Percentiles rank a stretch among this genome's conserved stretches.
Evolutionary conservation across 2,113 vertebrate species (phyloP).

Genomic region (Bolborhynchus lineola): DNA sequence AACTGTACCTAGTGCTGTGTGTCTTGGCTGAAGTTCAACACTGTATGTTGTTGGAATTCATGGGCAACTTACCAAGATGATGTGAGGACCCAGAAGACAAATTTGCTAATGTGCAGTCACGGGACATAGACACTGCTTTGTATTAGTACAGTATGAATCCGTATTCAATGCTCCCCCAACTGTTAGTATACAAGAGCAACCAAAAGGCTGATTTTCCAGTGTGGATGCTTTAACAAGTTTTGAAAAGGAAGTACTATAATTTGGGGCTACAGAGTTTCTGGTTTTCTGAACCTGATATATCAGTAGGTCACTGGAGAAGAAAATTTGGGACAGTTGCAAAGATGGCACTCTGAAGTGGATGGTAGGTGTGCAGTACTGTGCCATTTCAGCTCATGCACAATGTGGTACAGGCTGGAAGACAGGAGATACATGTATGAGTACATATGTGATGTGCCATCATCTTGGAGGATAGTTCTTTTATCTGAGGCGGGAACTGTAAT

Average conservation of each 20-base stretch:
- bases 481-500: conserved; percentile 20
- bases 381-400: conserved; percentile 19
- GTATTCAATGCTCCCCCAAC: background rate
- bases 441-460: conserved; percentile 34
- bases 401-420: conserved; percentile 11
- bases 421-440: conserved; percentile 12
- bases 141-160: background rate
- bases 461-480: conserved; percentile 31
- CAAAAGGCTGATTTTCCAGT: background rate
- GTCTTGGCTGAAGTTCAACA: background rate
- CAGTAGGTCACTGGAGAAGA: background rate
- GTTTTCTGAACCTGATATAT: background rate
- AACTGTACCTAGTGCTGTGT: background rate
- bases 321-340: background rate
- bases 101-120: background rate
- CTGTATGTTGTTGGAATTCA: background rate
- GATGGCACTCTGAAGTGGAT: background rate
- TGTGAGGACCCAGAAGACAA: background rate
- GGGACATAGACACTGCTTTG: background rate
- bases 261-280: background rate
- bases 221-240: background rate
- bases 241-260: background rate
- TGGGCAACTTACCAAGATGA: background rate
- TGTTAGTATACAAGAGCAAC: background rate
- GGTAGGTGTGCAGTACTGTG: conserved; percentile 3